phyloP scores from a whole-genome alignment of 2,888 invertebrate species.

The Escarpia spicata region DNA sequence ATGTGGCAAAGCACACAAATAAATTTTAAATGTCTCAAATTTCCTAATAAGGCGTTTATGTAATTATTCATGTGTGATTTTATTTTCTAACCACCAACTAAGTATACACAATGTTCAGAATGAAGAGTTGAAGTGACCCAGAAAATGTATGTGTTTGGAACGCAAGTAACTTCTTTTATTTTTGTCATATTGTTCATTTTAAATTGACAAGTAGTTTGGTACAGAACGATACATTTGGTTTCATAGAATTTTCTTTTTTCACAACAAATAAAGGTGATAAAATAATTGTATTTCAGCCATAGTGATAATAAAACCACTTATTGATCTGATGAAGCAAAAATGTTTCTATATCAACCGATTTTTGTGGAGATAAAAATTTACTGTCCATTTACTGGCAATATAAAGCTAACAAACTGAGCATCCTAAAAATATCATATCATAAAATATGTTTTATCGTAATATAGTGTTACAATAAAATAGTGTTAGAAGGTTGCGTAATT shows the following conservation, averaged over 20 bases:
- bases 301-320: not conserved
- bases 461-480: not conserved
- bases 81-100: too few species aligned
- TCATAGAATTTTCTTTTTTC: too few species aligned
- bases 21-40: not conserved
- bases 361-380: not conserved
- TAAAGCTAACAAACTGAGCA: not conserved
- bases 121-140: too few species aligned
- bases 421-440: not conserved
- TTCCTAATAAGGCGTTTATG: not conserved
- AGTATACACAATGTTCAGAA: too few species aligned
- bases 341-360: not conserved
- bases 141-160: too few species aligned
- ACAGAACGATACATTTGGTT: too few species aligned
- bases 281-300: too few species aligned
- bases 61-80: not conserved
- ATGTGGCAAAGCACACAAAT: not conserved
- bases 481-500: not conserved
- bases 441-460: not conserved
- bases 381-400: not conserved
- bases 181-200: too few species aligned
- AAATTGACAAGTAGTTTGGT: too few species aligned
- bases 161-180: too few species aligned
- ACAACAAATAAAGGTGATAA: too few species aligned
- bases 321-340: not conserved